Evolutionary conservation across 2,797 vertebrate species (phyloP).

Genomic region (Halcyon leucocephala): DNA sequence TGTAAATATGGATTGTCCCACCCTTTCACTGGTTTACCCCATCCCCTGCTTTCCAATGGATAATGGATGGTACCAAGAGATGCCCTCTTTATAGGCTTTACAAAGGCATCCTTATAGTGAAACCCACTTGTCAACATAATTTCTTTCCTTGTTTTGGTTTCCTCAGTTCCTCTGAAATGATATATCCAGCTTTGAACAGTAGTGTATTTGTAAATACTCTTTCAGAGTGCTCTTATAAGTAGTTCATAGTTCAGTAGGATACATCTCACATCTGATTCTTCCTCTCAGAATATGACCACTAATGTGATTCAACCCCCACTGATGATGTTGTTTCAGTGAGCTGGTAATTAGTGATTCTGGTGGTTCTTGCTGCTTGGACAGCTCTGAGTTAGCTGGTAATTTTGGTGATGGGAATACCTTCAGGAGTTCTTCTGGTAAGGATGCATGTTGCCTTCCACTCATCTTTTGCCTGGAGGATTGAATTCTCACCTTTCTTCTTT

Average conservation of each 20-base stretch:
- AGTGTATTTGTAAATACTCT: conserved; percentile 24
- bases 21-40: background rate
- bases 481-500: background rate
- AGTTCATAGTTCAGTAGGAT: background rate
- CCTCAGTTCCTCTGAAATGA: background rate
- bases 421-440: background rate
- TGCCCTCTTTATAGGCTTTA: background rate
- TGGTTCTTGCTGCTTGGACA: background rate
- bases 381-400: background rate
- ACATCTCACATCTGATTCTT: background rate
- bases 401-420: background rate
- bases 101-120: background rate
- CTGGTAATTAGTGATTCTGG: background rate
- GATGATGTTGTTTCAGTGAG: background rate
- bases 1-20: background rate
- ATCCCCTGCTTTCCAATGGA: background rate
- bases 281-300: background rate
- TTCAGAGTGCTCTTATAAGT: background rate
- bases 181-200: background rate
- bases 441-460: background rate
- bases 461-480: background rate
- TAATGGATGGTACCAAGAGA: background rate
- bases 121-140: background rate
- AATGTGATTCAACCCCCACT: background rate
- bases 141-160: conserved; percentile 10